Evolutionary conservation across 2,888 invertebrate genomes (phyloP), one percentile per base, ranked within the genome.

Genomic region (Catocala fraxini): DNA sequence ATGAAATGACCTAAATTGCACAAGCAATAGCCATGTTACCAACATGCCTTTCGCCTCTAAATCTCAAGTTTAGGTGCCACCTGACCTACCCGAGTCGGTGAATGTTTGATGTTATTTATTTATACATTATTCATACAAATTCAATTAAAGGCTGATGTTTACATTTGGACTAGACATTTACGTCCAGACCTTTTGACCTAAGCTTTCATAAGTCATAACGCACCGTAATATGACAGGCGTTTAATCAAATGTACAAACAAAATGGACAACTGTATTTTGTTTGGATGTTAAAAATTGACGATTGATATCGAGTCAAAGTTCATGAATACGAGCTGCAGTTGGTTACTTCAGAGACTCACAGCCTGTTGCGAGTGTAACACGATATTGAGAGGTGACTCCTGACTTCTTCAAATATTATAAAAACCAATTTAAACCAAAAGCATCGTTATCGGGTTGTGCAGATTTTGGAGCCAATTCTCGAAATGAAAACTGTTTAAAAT

Each of bases 201-300:
- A 12, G 41, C 59, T 63, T 59, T 58, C 54, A 62, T 70, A 59
- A 61, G 56, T 58, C 54, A 62, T 70, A 59, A 61, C 51, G 46
- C 45, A 11, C 7, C 49, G 47, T 55, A 60, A 59, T 54, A 0
- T 59, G 62, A 62, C 60, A 51, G 45, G 54, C 60, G 54, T 61
- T 54, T 51, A 61, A 68, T 66, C 66, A n/a, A 54, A 11, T 10
- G 42, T 34, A 9, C 45, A 51, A 51, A 53, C 35, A 45, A 55
- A 47, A 59, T 35, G 5, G 54, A 46, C 13, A 25, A 43, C 51
- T 58, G n/a, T 45, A 49, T 57, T 42, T 52, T 64, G n/a, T 34
- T 49, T 33, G 15, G 41, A 13, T 15, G 61, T 33, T 47, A 34
- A 7, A 3, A n/a, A 25, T 25, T 34, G 12, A 48, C 42, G 42